These are phyloP conservation scores for Muntiacus reevesi DNA, from an alignment of 2,113 vertebrate species.

Conservation along the genomic window DNA sequence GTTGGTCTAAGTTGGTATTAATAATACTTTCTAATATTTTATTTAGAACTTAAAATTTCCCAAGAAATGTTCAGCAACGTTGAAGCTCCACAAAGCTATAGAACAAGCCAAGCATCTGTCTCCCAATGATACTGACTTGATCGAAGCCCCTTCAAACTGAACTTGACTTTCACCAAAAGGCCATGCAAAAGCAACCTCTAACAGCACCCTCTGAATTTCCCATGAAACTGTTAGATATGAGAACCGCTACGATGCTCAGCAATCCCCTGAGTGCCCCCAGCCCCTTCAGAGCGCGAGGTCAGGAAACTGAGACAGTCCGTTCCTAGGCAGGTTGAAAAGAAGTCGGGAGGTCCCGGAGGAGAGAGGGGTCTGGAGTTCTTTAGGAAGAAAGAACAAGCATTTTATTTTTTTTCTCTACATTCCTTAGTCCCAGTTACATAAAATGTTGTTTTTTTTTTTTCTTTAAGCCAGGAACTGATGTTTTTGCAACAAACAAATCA, in stretches of 20 bases:
- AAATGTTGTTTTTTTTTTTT: background rate
- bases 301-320: background rate
- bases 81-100: background rate
- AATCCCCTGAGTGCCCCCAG: rapidly evolving
- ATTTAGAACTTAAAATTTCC: background rate
- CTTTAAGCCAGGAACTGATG: background rate
- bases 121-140: background rate
- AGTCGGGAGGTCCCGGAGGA: rapidly evolving
- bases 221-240: rapidly evolving
- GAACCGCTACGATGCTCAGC: background rate
- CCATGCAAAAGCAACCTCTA: background rate
- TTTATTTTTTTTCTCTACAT: background rate
- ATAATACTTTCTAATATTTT: background rate
- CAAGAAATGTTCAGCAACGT: background rate
- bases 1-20: background rate
- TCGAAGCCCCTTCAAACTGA: background rate
- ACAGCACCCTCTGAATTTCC: rapidly evolving
- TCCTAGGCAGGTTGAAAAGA: background rate
- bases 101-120: background rate
- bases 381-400: background rate
- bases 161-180: background rate
- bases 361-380: background rate
- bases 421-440: background rate
- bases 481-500: background rate
- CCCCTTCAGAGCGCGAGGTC: rapidly evolving